These are phyloP conservation scores for Drosophila pseudoananassae DNA, from an alignment of 1,140 invertebrate species.

Conservation along the genomic window DNA sequence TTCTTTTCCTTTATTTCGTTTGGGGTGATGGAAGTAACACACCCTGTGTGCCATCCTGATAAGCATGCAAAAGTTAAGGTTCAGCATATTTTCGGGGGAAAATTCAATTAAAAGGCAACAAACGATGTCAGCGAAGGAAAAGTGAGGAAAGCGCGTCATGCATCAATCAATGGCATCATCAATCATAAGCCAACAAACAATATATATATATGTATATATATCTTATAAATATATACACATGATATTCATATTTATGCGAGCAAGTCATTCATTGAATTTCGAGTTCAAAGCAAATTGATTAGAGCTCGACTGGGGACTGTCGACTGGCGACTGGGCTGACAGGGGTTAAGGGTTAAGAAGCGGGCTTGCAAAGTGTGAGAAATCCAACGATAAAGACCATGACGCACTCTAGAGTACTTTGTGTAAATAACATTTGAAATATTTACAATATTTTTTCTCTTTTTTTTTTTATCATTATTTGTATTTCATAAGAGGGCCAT, in stretches of 20 bases:
- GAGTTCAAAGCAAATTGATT: constrained; percentile 54
- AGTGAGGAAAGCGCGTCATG: constrained; percentile 62
- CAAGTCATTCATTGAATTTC: constrained; percentile 52
- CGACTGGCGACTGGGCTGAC: background rate
- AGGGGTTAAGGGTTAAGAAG: constrained; percentile 25
- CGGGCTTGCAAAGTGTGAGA: constrained; percentile 12
- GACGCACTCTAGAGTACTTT: constrained; percentile 14
- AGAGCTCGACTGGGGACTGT: constrained; percentile 15
- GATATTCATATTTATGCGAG: constrained; percentile 40
- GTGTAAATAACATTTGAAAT: constrained; percentile 23
- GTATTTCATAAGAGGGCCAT: background rate
- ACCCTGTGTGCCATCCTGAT: constrained; percentile 54
- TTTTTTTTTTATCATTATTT: background rate
- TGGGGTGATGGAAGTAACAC: background rate
- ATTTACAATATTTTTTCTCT: constrained; percentile 9
- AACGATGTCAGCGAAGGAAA: constrained; percentile 46
- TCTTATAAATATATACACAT: constrained; percentile 6
- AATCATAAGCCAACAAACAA: constrained; percentile 70
- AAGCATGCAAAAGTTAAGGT: constrained; percentile 69
- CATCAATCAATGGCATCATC: constrained; percentile 80
- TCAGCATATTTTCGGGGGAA: constrained; percentile 58
- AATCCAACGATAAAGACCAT: constrained; percentile 19
- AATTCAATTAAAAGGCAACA: constrained; percentile 76
- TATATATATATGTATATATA: constrained; percentile 32
- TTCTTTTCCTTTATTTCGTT: background rate